These are phyloP conservation scores for Struthio camelus DNA, from an alignment of 2,113 vertebrate species.

Conservation along the genomic window DNA sequence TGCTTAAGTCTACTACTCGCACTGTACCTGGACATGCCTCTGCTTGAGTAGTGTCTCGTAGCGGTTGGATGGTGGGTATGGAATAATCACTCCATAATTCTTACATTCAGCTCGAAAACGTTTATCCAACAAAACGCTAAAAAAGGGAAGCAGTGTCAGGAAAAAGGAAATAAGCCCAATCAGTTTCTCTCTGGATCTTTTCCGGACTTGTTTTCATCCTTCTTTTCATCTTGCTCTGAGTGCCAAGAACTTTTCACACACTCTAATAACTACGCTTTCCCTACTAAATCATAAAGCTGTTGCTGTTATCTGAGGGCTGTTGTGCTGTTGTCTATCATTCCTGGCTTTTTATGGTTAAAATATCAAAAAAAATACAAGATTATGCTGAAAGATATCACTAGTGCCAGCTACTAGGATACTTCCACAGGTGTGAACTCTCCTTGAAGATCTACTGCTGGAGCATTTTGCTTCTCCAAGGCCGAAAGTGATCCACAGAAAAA, in stretches of 20 bases:
- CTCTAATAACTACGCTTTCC: neutral
- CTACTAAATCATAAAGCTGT: neutral
- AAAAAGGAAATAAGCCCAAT: neutral
- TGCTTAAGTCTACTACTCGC: neutral
- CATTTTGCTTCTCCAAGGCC: neutral
- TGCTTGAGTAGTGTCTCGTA: conserved; percentile 98
- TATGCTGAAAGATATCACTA: neutral
- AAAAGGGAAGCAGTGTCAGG: conserved; percentile 11
- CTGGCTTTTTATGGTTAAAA: neutral
- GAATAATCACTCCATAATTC: conserved; percentile 99
- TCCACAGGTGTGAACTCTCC: neutral
- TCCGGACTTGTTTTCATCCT: neutral
- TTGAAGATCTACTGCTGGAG: neutral
- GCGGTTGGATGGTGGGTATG: conserved; percentile 97
- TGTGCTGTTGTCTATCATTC: neutral
- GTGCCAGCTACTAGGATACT: neutral
- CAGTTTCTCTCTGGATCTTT: neutral
- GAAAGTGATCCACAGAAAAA: neutral
- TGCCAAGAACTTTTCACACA: neutral
- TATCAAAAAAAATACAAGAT: neutral
- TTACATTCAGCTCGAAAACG: conserved; percentile 98
- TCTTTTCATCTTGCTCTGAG: neutral
- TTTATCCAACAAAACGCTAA: conserved; percentile 95
- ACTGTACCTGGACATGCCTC: conserved; percentile 93
- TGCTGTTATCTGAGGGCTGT: neutral